These are phyloP conservation scores for Eudyptes chrysolophus DNA, from an alignment of 2,113 vertebrate genomes.

Conservation along the genomic window DNA sequence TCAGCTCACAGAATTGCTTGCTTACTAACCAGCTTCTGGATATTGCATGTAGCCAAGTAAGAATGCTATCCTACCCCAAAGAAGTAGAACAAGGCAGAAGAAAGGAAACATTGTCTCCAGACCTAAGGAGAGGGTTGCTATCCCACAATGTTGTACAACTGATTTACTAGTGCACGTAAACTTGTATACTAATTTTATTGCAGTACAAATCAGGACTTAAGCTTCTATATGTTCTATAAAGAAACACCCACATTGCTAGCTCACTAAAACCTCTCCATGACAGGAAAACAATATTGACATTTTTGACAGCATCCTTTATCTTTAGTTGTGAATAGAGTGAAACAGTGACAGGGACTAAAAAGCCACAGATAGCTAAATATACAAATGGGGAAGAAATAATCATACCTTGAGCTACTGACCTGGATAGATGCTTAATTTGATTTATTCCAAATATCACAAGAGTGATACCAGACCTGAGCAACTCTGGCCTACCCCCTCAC, in stretches of 20 bases:
- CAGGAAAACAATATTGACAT: background rate
- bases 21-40: background rate
- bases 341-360: background rate
- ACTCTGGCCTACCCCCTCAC: background rate
- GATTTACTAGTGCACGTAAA: fast-evolving
- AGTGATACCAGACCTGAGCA: background rate
- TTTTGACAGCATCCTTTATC: background rate
- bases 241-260: background rate
- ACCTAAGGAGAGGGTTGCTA: background rate
- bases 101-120: background rate
- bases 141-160: background rate
- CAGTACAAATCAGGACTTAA: background rate
- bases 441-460: background rate
- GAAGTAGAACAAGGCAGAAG: background rate
- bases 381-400: background rate
- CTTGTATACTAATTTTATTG: background rate
- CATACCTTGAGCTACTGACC: background rate
- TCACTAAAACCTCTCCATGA: background rate
- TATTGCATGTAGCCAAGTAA: background rate
- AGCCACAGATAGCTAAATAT: background rate
- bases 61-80: background rate
- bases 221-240: background rate
- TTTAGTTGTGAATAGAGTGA: background rate
- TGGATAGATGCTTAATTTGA: background rate
- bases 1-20: background rate